Evolutionary conservation across 1,140 invertebrate species (phyloP).

Genomic region (Thaumatotibia leucotreta): DNA sequence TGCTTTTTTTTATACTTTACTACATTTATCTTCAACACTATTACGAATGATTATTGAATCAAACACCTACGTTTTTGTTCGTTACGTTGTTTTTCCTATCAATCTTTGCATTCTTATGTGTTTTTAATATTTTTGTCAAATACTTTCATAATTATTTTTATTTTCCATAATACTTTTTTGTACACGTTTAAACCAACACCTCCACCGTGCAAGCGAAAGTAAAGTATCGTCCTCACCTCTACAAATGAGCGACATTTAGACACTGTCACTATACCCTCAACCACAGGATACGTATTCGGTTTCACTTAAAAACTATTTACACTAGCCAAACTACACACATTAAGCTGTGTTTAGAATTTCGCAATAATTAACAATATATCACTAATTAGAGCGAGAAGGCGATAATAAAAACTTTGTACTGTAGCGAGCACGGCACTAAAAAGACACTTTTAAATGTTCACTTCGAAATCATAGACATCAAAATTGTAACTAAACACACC

Average conservation of each 20-base stretch:
- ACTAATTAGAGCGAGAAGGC: constrained; percentile 59
- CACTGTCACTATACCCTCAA: constrained; percentile 28
- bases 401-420: constrained; percentile 72
- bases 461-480: constrained; percentile 12
- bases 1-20: too few relatives aligned
- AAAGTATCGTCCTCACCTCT: constrained; percentile 52
- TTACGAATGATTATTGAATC: too few relatives aligned
- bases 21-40: too few relatives aligned
- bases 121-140: too few relatives aligned
- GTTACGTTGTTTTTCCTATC: too few relatives aligned
- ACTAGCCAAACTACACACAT: background rate
- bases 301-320: constrained; percentile 3
- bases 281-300: background rate
- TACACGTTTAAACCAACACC: background rate
- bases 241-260: constrained; percentile 62
- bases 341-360: constrained; percentile 13
- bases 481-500: constrained; percentile 2
- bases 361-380: constrained; percentile 10
- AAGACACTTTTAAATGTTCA: constrained; percentile 47
- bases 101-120: too few relatives aligned
- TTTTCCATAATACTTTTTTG: background rate
- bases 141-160: too few relatives aligned
- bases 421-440: constrained; percentile 64
- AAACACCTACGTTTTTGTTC: too few relatives aligned
- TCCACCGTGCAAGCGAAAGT: constrained; percentile 7